Evolutionary conservation across 1,140 invertebrate genomes (phyloP).

Genomic region (Paralvinella palmiformis): DNA sequence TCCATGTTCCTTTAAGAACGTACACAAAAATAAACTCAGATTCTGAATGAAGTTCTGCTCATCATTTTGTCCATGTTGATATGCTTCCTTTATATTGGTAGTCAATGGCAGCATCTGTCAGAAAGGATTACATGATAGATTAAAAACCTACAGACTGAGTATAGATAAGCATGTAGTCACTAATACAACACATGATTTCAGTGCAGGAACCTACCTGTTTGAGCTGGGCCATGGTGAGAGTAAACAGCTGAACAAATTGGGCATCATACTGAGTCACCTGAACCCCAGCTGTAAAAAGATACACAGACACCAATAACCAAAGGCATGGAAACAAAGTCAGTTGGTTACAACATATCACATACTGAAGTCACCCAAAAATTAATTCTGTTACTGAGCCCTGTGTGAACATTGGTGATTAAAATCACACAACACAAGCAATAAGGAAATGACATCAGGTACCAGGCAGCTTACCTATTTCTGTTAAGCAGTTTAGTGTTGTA

Average conservation of each 20-base stretch:
- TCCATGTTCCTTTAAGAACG: slow-evolving; percentile 93
- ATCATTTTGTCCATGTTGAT: slow-evolving; percentile 84
- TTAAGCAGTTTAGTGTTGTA: slow-evolving; percentile 95
- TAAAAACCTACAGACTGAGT: slow-evolving; percentile 7
- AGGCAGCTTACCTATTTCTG: slow-evolving; percentile 77
- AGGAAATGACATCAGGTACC: too few species aligned
- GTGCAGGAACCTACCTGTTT: slow-evolving; percentile 56
- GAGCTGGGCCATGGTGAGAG: slow-evolving; percentile 83
- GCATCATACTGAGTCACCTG: slow-evolving; percentile 79
- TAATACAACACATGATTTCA: neutral
- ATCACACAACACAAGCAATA: neutral
- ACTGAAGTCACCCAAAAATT: too few species aligned
- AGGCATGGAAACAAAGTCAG: too few species aligned
- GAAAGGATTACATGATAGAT: too few species aligned
- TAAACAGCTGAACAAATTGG: slow-evolving; percentile 81
- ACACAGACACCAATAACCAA: too few species aligned
- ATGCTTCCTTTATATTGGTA: slow-evolving; percentile 89
- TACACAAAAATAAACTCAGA: slow-evolving; percentile 93
- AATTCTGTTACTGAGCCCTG: too few species aligned
- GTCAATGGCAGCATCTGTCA: slow-evolving; percentile 76
- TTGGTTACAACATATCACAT: too few species aligned
- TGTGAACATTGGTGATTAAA: neutral
- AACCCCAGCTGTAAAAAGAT: slow-evolving; percentile 64
- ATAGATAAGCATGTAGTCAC: neutral
- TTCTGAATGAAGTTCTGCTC: slow-evolving; percentile 99